A percentile compares a stretch with the other conserved stretches of the same genome.
These are phyloP conservation scores for Planococcus citri DNA, from an alignment of 1,140 invertebrate species.

Conservation along the genomic window DNA sequence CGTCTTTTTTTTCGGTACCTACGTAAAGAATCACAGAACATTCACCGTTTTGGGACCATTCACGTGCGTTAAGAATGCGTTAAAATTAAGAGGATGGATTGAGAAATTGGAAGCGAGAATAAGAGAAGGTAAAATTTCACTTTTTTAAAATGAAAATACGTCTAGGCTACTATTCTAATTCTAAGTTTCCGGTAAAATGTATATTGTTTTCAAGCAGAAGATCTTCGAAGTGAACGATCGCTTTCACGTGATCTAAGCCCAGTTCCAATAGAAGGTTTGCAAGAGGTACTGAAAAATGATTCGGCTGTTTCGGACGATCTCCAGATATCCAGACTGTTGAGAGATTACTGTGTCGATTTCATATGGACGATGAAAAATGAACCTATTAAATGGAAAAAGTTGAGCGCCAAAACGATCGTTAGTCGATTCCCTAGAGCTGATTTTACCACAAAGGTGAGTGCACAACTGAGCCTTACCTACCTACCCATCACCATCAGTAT, in stretches of 20 bases:
- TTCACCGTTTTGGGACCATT: slow-evolving; percentile 23
- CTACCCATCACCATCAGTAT: too few relatives aligned
- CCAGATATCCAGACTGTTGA: slow-evolving; percentile 27
- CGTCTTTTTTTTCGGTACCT: too few relatives aligned
- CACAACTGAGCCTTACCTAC: not conserved
- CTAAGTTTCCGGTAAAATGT: too few relatives aligned
- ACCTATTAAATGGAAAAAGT: slow-evolving; percentile 28
- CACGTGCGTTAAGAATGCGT: slow-evolving; percentile 21
- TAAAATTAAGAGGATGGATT: slow-evolving; percentile 24
- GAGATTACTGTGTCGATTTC: slow-evolving; percentile 27
- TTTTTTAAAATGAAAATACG: too few relatives aligned
- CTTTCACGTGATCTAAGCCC: not conserved
- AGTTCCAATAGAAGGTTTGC: not conserved
- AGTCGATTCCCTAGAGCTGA: slow-evolving; percentile 27
- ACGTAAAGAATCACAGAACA: slow-evolving; percentile 23
- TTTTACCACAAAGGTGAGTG: slow-evolving; percentile 28
- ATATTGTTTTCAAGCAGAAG: not conserved
- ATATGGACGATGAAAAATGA: slow-evolving; percentile 28
- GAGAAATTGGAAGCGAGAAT: slow-evolving; percentile 21
- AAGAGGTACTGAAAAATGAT: not conserved
- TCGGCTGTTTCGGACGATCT: slow-evolving; percentile 13
- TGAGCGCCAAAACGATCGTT: slow-evolving; percentile 26
- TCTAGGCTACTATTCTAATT: too few relatives aligned
- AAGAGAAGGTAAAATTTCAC: slow-evolving; percentile 11
- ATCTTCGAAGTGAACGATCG: not conserved